Evolutionary conservation across 2,797 vertebrate genomes (phyloP).

Genomic region (Apodemus agrarius): DNA sequence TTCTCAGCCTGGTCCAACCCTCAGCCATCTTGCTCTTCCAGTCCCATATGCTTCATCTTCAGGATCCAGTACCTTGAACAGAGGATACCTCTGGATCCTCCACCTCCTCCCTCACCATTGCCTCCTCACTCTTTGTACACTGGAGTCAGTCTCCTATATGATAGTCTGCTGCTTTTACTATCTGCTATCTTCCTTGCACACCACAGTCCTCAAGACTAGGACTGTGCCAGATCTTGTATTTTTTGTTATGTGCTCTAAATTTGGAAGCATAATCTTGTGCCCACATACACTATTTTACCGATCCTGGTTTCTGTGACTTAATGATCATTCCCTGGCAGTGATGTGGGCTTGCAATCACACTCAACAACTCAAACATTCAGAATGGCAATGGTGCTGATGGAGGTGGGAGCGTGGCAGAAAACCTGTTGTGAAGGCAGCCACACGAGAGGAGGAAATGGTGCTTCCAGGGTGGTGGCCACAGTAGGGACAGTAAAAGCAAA

Average conservation of each 20-base stretch:
- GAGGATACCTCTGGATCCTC: background rate
- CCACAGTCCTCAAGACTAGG: background rate
- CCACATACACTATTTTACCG: background rate
- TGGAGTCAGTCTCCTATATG: background rate
- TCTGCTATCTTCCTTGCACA: background rate
- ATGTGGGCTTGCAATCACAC: background rate
- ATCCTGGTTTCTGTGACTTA: background rate
- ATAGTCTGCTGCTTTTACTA: background rate
- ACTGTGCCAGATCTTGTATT: background rate
- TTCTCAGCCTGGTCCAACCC: background rate
- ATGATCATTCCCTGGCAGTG: background rate
- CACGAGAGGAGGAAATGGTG: background rate
- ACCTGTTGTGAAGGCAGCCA: background rate
- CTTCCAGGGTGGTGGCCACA: background rate
- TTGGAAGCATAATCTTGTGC: background rate
- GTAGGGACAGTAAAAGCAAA: background rate
- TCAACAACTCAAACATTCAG: background rate
- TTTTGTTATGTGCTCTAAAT: background rate
- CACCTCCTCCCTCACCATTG: background rate
- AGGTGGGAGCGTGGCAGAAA: no score
- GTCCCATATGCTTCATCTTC: background rate
- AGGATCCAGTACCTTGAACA: background rate
- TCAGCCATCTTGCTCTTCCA: background rate
- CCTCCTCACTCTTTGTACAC: background rate
- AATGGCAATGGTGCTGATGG: background rate